phyloP scores from a whole-genome alignment of 53 echinoderm and acorn worm genomes.

The Luidia sarsii region DNA sequence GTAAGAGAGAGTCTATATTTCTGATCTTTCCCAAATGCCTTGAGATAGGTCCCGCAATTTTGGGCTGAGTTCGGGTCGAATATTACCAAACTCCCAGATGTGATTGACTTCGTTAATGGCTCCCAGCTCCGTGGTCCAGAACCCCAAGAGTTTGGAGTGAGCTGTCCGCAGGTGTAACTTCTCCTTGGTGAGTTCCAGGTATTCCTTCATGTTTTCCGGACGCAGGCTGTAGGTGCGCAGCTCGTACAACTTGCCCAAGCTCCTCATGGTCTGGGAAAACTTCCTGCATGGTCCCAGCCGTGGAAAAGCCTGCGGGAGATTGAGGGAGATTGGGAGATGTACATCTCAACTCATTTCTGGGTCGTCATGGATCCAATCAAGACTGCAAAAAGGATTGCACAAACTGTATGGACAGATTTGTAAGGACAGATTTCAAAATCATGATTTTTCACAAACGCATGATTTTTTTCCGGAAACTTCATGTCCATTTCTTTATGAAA shows the following conservation, averaged over 20 bases:
- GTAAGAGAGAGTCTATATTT: too few species aligned
- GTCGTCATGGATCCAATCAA: too few species aligned
- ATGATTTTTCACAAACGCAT: too few species aligned
- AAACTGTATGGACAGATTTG: too few species aligned
- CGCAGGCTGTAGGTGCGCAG: conserved; percentile 82
- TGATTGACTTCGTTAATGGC: conserved; percentile 82
- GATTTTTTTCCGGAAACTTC: too few species aligned
- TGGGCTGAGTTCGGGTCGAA: too few species aligned
- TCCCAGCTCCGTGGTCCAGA: conserved; percentile 86
- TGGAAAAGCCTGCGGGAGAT: not conserved
- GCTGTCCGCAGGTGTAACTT: conserved; percentile 60
- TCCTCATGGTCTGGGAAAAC: not conserved
- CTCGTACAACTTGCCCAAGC: conserved; percentile 70
- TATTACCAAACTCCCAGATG: conserved; percentile 98
- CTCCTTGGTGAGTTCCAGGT: conserved; percentile 69
- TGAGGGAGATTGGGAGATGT: not conserved
- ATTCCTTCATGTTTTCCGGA: conserved; percentile 61
- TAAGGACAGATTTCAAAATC: too few species aligned
- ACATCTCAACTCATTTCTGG: not conserved
- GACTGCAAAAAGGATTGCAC: too few species aligned
- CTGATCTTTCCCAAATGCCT: too few species aligned
- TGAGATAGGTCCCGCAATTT: too few species aligned
- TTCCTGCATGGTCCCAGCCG: conserved; percentile 6
- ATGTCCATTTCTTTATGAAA: too few species aligned
- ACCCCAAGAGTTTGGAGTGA: conserved; percentile 84